These are phyloP conservation scores for Ochotona princeps DNA, from an alignment of 2,113 vertebrate genomes.

Conservation along the genomic window DNA sequence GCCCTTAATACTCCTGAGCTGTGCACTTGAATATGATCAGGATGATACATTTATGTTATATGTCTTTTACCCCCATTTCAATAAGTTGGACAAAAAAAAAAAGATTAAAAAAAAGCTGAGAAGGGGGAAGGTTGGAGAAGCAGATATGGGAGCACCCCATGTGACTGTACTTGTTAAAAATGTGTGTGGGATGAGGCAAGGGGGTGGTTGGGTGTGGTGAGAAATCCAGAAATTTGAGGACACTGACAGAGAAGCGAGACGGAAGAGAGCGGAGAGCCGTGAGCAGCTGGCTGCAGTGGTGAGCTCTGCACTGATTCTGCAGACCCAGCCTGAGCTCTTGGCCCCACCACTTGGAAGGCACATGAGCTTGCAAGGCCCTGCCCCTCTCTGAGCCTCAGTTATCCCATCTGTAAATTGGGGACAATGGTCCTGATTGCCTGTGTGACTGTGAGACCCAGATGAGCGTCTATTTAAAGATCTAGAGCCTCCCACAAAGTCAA, in stretches of 20 bases:
- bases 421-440: not conserved
- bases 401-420: not conserved
- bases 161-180: not conserved
- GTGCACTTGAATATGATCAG: not conserved
- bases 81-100: not conserved
- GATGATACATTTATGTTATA: not conserved
- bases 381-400: not conserved
- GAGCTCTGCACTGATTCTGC: not conserved
- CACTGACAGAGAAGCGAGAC: not conserved
- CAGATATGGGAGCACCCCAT: not conserved
- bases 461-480: not conserved
- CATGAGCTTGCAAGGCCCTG: not conserved
- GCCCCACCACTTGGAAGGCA: not conserved
- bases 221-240: too few species aligned
- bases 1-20: not conserved
- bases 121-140: not conserved
- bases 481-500: not conserved
- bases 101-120: not conserved
- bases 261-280: not conserved
- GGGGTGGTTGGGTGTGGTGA: not conserved
- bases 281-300: accelerated
- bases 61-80: not conserved
- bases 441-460: not conserved
- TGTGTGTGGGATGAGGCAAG: not conserved
- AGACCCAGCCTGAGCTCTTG: not conserved